Evolutionary conservation across 2,113 vertebrate genomes (phyloP), one percentile per base, ranked within the genome.

Genomic region (Oncorhynchus keta): DNA sequence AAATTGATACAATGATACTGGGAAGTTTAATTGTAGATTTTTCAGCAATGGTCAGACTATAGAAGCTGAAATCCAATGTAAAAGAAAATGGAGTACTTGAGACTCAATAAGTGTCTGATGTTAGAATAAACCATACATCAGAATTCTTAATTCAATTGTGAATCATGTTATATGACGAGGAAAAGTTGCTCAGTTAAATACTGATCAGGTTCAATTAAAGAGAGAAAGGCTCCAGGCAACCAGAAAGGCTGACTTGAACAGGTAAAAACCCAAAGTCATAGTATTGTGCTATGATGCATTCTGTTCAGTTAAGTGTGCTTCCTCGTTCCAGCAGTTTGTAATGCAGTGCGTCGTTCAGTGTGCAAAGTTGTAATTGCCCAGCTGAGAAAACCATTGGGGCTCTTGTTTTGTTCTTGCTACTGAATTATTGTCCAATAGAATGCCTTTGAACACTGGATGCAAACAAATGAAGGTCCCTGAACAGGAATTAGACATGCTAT

Each of bases 161-260:
- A 86, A 84, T 83, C 82, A 83, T 82, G 75, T 84, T 84, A 81
- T 80, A 78, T 79, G 79, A 88, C 81, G 83, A 80, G 72, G 39
- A 87, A 85, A 90, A 79, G 48, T 72, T 81, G 85, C 89, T 77
- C 81, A 90, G 89, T 89, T 89, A 89, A 88, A 85, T 72, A 85
- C 39, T 77, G 83, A 84, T 84, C 81, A 81, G 79, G 89, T 87
- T 86, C 77, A 89, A 88, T 90, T 89, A 89, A 90, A 90, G 82
- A 86, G 77, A 85, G 80, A 89, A 84, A 84, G 84, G 84, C 84
- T 80, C 74, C 7, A 81, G 82, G 82, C 80, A 78, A 72, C 69
- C 79, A 82, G 81, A 86, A 85, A 77, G 66, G 70, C 77, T 80
- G 78, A 78, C 57, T 51, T 69, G 65, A 74, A 59, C 8, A 78